Conservation (phyloP, 2,113 vertebrate species). For the Laterallus jamaicensis region DNA sequence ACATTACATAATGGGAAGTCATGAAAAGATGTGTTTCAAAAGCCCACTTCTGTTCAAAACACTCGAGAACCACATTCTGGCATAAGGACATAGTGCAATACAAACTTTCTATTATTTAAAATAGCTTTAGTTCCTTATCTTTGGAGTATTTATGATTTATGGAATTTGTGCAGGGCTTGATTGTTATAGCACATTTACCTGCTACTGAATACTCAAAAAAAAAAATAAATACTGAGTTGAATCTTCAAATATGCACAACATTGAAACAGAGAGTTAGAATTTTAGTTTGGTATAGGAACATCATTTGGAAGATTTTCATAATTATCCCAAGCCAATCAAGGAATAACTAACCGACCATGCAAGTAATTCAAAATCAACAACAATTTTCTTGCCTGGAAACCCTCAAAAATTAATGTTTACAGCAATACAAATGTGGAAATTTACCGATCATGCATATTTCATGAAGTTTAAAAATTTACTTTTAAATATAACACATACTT, state of each 20-base stretch:
- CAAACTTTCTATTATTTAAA: background rate
- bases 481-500: background rate
- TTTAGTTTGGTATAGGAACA: background rate
- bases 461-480: background rate
- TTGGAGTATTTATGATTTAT: background rate
- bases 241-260: background rate
- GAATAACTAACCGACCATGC: background rate
- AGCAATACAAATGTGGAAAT: background rate
- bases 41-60: background rate
- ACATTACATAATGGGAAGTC: background rate
- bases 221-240: background rate
- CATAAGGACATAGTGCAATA: background rate
- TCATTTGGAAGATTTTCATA: background rate
- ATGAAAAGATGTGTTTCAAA: background rate
- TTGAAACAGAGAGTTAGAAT: background rate
- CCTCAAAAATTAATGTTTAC: background rate
- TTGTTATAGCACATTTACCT: background rate
- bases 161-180: background rate
- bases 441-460: background rate
- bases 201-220: background rate
- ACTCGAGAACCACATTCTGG: background rate
- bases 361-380: background rate
- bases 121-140: background rate
- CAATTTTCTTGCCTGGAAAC: background rate
- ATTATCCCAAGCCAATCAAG: background rate